Base-by-base conservation (phyloP, 1,140 invertebrate genomes). In the Episyrphus balteatus region DNA sequence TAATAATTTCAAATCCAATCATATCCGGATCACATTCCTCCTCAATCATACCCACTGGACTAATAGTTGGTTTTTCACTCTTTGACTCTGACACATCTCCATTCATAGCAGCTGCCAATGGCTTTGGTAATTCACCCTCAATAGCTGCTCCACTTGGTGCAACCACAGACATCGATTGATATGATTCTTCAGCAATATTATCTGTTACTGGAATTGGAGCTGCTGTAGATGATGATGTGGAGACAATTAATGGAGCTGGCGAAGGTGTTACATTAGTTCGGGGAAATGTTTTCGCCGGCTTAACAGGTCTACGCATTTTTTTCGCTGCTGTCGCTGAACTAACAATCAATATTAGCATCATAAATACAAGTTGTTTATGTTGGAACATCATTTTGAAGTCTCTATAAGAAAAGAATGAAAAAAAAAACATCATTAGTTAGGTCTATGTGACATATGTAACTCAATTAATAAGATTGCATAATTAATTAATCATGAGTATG, bases 1-100 rank as follows among this genome's bases (percentile, higher is more conserved):
- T 93, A 56, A 92, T 82, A 49, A 94, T 76, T 73, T 93, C 90
- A 68, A 93, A 94, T 55, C 86, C 86, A 53, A 88, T 83, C 80
- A 87, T 88, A 72, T 91, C 86, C 44, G 85, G 79, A 68, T 88
- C 84, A 62, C 85, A 88, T 62, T 88, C 84, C 52, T 86, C 83
- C 19, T 66, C 62, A 45, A 48, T 39, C 43, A 48, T 13, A 17
- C 37, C 38, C 36, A 50, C 41, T 31, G 13, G 1, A 32, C 38
- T 8, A 15, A 44, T 42, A 30, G 44, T 44, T 8, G 56, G 46
- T 38, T 59, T 63, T 47, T 62, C 61, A 13, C 58, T 59, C 53
- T 63, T 63, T 14, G 56, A 50, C 52, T 62, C 60, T 21, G 36
- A 30, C 21, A 18, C 40, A 47, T 44, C 21, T 5, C 21, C 21